Percentiles rank a stretch among this genome's conserved stretches.
These are phyloP conservation scores for Champsocephalus esox DNA, from an alignment of 2,797 vertebrate species.

Conservation along the genomic window DNA sequence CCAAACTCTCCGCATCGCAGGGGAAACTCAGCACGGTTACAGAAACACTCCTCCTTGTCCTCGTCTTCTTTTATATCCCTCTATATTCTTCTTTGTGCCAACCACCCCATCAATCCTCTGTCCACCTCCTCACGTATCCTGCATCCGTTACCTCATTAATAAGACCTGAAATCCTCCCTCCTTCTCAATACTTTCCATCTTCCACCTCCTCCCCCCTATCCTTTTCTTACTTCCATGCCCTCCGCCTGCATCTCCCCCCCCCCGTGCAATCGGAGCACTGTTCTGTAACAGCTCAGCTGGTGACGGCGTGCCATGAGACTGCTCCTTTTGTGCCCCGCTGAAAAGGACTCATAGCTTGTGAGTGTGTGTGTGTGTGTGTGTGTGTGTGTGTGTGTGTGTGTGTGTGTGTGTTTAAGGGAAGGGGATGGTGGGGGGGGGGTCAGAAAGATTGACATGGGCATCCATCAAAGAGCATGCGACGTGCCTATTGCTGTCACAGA, in stretches of 20 bases:
- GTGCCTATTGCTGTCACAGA: slow-evolving; percentile 66
- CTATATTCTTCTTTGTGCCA: slow-evolving; percentile 4
- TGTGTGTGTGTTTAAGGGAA: slow-evolving; percentile 16
- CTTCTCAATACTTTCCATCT: slow-evolving; percentile 10
- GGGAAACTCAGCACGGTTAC: slow-evolving; percentile 35
- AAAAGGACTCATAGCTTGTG: slow-evolving; percentile 43
- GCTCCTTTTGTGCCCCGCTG: slow-evolving; percentile 70
- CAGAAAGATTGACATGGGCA: slow-evolving; percentile 71
- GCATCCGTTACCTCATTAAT: slow-evolving; percentile 40
- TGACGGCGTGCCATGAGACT: slow-evolving; percentile 60
- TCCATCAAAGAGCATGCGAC: slow-evolving; percentile 63
- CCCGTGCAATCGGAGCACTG: slow-evolving; percentile 47
- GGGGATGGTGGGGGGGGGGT: slow-evolving; percentile 36
- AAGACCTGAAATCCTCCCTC: slow-evolving; percentile 34
- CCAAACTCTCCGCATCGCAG: slow-evolving; percentile 32
- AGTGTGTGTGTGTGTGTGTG: slow-evolving; percentile 12
- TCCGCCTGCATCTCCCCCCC: slow-evolving; percentile 3
- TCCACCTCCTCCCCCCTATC: not conserved
- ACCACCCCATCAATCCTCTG: slow-evolving; percentile 48
- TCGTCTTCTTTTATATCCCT: slow-evolving; percentile 23
- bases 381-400: slow-evolving; percentile 20
- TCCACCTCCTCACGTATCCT: slow-evolving; percentile 26
- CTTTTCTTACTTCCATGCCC: slow-evolving; percentile 17
- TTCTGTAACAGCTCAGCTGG: slow-evolving; percentile 67
- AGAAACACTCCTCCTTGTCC: slow-evolving; percentile 45